Base-by-base conservation (phyloP, 2,113 vertebrate genomes). In the Corynorhinus townsendii region DNA sequence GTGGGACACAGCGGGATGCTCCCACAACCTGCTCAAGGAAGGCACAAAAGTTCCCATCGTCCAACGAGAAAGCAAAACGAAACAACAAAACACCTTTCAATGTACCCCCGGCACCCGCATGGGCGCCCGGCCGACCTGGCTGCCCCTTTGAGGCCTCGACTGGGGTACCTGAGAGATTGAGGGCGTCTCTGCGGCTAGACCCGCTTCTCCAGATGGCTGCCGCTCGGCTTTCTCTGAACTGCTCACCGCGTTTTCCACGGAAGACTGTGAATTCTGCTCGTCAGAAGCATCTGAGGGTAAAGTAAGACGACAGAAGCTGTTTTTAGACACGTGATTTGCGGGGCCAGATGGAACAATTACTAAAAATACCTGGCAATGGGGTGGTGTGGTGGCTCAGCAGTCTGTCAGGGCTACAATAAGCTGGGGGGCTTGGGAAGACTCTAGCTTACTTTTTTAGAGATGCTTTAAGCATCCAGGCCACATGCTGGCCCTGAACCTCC, bases 91-190 rank as follows among this genome's bases (percentile, higher is more conserved):
- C 8, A 2, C 69, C 90, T 86, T 26, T 84, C 83, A 30, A 68
- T 16, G 3, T 19, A 43, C 73, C 83, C 73, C 30, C 19, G 2
- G 83, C 77, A 45, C 82, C 89, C 72, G 86, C 24, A 4, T 4
- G 0, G 59, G 91, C 64, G 49, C 94, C 33, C 0, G 52, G 86
- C 93, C 1, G 26, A 17, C 4, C 71, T 49, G 68, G 91, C 75
- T 5, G 68, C 59, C 88, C 92, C 62, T 82, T 66, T 5, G 79
- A 69, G 91, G 10, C 68, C 94, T 56, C 0, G 30, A 33, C 15
- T 76, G 3, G 52, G 87, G 97, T 99, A 99, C 99, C 99, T 99
- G 99, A 99, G 99, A 98, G 98, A 98, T 98, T 98, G 99, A 99
- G 89, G 98, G 97, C 59, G 98, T 97, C 97, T 99, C 99, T 96